A percentile compares a stretch with the other conserved stretches of the same genome.
Evolutionary conservation across 2,113 vertebrate species (phyloP).

Genomic region (Suricata suricatta): DNA sequence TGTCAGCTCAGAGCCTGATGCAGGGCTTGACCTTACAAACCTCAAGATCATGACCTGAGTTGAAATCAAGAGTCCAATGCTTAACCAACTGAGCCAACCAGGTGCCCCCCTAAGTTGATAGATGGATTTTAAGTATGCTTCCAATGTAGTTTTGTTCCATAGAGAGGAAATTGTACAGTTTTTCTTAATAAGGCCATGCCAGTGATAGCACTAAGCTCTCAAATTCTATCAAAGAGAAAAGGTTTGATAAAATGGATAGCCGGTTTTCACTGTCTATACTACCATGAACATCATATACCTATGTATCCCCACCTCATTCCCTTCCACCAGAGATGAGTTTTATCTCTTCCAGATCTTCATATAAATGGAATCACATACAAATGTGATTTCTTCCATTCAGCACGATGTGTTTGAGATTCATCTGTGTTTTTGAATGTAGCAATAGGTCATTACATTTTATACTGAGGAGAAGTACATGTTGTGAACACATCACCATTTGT

Average conservation of each 20-base stretch:
- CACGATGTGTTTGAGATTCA: background rate
- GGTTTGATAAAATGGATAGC: background rate
- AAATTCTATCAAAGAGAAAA: background rate
- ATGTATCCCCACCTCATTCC: background rate
- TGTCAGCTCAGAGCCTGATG: too few relatives aligned
- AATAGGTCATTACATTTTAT: background rate
- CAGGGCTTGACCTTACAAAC: too few relatives aligned
- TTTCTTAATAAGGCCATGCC: background rate
- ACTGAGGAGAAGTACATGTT: background rate
- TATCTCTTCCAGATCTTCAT: background rate
- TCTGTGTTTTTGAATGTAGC: background rate
- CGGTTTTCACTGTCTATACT: background rate
- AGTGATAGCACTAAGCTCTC: background rate
- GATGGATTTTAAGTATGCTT: background rate
- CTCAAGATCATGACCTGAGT: too few relatives aligned
- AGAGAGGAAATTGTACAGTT: background rate
- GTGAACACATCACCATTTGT: background rate
- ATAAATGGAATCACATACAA: background rate
- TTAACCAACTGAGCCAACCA: too few relatives aligned
- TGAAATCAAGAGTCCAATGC: too few relatives aligned
- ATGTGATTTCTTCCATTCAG: background rate
- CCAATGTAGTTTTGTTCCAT: background rate
- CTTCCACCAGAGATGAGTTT: background rate
- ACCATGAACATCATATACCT: background rate
- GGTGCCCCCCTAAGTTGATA: background rate